phyloP scores from a whole-genome alignment of 2,888 invertebrate species.

The Drosophila bunnanda region DNA sequence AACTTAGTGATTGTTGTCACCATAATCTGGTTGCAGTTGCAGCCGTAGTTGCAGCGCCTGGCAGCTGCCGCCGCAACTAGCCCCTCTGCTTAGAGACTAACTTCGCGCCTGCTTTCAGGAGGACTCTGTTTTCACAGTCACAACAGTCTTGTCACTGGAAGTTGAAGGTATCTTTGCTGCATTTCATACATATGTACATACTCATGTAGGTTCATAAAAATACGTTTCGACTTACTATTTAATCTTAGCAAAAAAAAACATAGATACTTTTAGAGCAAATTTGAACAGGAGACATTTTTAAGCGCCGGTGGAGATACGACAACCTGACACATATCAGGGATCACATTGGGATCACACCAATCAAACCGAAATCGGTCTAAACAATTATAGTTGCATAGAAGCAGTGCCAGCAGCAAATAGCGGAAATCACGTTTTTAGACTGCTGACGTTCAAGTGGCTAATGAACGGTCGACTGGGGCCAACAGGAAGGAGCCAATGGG shows the following conservation, averaged over 20 bases:
- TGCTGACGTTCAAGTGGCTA: slow-evolving; percentile 58
- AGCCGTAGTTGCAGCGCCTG: too few relatives aligned
- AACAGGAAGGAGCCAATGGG: slow-evolving; percentile 13
- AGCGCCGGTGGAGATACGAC: neutral
- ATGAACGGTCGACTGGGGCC: slow-evolving; percentile 13
- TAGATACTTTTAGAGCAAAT: neutral
- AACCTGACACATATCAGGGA: neutral
- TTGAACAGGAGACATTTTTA: neutral
- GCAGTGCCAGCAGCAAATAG: slow-evolving; percentile 47
- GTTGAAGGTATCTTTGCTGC: neutral
- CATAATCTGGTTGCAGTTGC: too few relatives aligned
- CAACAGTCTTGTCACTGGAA: neutral
- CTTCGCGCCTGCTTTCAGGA: neutral
- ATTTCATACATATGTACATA: too few relatives aligned
- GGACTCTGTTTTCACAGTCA: neutral
- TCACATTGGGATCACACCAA: too few relatives aligned
- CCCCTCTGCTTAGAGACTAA: neutral
- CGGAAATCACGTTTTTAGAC: slow-evolving; percentile 76
- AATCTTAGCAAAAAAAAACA: neutral
- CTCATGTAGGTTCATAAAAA: too few relatives aligned
- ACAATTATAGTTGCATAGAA: slow-evolving; percentile 55
- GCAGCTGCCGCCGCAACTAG: too few relatives aligned
- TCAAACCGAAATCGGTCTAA: slow-evolving; percentile 34
- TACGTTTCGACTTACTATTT: too few relatives aligned
- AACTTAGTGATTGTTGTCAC: too few relatives aligned